Conservation (phyloP, 1,140 invertebrate genomes). For the Pogonomyrmex californicus region DNA sequence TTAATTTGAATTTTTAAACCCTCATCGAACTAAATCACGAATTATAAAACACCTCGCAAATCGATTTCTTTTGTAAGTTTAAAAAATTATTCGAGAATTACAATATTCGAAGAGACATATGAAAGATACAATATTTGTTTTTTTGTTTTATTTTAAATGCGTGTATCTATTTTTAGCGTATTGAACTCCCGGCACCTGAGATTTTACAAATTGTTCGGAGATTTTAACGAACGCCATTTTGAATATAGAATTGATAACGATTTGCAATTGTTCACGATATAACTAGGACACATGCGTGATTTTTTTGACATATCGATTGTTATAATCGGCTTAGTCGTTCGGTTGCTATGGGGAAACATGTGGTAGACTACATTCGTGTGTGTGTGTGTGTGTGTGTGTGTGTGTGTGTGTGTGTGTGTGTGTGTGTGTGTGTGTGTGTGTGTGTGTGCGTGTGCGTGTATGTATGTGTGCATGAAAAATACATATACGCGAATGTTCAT, state of each 20-base stretch:
- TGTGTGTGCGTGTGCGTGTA: too few relatives aligned
- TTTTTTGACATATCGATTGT: conserved; percentile 47
- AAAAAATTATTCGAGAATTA: neutral
- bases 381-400: neutral
- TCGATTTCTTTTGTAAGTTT: neutral
- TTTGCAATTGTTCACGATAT: neutral
- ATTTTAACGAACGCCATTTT: neutral
- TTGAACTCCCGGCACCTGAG: neutral
- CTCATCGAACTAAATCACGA: neutral
- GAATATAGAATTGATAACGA: conserved; percentile 11
- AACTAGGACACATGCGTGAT: conserved; percentile 17
- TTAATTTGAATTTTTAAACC: neutral
- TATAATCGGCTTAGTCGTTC: conserved; percentile 52
- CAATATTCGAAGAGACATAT: neutral
- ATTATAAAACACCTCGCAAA: neutral
- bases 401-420: too few relatives aligned
- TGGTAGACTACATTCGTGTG: too few relatives aligned
- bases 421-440: neutral
- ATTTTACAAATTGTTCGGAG: neutral
- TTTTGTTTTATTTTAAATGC: neutral
- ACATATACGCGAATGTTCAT: neutral
- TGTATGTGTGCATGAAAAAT: neutral
- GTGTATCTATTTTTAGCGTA: neutral
- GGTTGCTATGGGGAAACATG: conserved; percentile 1
- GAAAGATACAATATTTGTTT: neutral